These are phyloP conservation scores for Orchestes rusci DNA, from an alignment of 2,888 invertebrate species.

Conservation along the genomic window DNA sequence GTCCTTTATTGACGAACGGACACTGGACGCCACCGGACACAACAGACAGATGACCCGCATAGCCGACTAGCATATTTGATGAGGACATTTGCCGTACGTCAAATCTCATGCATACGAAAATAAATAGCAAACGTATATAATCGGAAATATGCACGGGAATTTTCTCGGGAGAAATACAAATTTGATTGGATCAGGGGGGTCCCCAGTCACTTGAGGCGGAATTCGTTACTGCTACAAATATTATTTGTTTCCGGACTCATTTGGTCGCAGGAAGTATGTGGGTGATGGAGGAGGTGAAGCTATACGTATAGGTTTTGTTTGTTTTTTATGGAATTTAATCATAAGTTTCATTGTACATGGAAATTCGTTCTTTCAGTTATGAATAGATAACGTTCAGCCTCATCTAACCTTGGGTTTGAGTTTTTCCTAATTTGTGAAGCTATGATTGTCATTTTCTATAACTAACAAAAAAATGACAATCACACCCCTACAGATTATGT, in stretches of 20 bases:
- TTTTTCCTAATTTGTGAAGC: no score
- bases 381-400: no score
- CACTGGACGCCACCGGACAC: conserved; percentile 8
- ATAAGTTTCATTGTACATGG: no score
- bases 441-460: no score
- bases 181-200: conserved; percentile 41
- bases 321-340: no score
- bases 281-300: conserved; percentile 14
- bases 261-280: conserved; percentile 4
- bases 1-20: conserved; percentile 4
- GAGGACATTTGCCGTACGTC: conserved; percentile 41
- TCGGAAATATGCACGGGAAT: conserved; percentile 39
- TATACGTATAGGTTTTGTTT: no score
- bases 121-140: conserved; percentile 38
- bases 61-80: conserved; percentile 40
- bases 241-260: conserved; percentile 19
- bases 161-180: conserved; percentile 43
- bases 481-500: no score
- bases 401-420: no score
- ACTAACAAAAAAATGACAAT: no score
- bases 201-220: conserved; percentile 26
- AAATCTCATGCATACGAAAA: conserved; percentile 43
- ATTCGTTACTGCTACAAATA: conserved; percentile 22
- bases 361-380: no score
- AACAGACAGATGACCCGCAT: conserved; percentile 37